Evolutionary conservation across 2,888 invertebrate genomes (phyloP).

Genomic region (Aromia moschata): DNA sequence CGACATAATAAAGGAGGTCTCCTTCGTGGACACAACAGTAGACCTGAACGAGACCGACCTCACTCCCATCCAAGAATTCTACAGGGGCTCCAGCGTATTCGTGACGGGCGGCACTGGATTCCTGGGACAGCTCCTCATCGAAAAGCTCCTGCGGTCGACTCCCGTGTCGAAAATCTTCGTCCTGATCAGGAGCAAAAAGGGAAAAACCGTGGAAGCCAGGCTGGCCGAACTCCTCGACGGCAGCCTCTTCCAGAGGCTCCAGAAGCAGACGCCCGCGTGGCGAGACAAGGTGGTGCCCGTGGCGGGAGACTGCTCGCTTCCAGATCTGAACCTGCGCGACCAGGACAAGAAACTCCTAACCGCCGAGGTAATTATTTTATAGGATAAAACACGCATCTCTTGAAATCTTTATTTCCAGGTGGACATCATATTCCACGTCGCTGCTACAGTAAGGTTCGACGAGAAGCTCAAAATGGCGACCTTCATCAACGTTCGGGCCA

Average conservation of each 20-base stretch:
- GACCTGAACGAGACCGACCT: background rate
- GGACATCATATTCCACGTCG: constrained; percentile 75
- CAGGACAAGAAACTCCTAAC: constrained; percentile 59
- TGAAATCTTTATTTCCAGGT: constrained; percentile 47
- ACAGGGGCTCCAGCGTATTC: constrained; percentile 48
- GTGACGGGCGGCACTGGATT: constrained; percentile 57
- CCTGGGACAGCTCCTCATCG: constrained; percentile 53
- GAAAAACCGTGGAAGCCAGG: constrained; percentile 43
- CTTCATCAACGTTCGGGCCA: constrained; percentile 73
- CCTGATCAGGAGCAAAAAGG: constrained; percentile 51
- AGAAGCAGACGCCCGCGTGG: constrained; percentile 64
- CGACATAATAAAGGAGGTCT: background rate
- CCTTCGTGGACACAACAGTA: background rate
- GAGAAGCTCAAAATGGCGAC: constrained; percentile 73
- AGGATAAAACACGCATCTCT: background rate
- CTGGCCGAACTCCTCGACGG: constrained; percentile 68
- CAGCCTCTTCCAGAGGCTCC: constrained; percentile 54
- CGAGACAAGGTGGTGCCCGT: constrained; percentile 68
- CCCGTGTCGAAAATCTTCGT: constrained; percentile 49
- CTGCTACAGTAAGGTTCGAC: constrained; percentile 78
- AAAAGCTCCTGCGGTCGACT: constrained; percentile 48
- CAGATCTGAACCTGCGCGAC: constrained; percentile 64
- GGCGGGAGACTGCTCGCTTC: constrained; percentile 65
- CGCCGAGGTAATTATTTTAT: constrained; percentile 63
- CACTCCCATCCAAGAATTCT: constrained; percentile 39